A percentile compares a stretch with the other conserved stretches of the same genome.
These are phyloP conservation scores for Drosophila nigrodunni DNA, from an alignment of 1,140 invertebrate genomes.

Conservation along the genomic window DNA sequence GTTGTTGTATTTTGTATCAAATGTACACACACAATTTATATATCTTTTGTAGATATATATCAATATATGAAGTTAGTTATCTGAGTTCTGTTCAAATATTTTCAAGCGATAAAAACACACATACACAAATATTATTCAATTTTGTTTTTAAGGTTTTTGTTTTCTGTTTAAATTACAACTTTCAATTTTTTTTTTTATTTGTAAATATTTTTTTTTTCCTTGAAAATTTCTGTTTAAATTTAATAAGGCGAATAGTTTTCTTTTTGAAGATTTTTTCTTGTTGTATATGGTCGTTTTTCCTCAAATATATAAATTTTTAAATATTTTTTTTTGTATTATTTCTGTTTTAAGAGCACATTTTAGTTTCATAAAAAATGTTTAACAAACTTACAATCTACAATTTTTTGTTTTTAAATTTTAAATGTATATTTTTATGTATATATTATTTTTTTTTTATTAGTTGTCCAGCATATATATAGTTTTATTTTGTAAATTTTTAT, in stretches of 20 bases:
- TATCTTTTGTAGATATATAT: slow-evolving; percentile 33
- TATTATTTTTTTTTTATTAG: slow-evolving; percentile 27
- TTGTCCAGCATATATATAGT: slow-evolving; percentile 23
- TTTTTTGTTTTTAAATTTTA: slow-evolving; percentile 1
- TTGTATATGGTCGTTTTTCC: slow-evolving; percentile 36
- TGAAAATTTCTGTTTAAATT: slow-evolving; percentile 23
- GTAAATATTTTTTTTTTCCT: slow-evolving; percentile 23
- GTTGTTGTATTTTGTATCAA: slow-evolving; percentile 16
- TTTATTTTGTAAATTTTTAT: slow-evolving; percentile 49
- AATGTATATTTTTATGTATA: not conserved
- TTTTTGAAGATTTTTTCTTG: slow-evolving; percentile 4
- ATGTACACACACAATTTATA: slow-evolving; percentile 41
- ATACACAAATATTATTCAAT: slow-evolving; percentile 61
- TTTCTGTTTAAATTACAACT: not conserved
- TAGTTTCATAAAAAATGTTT: slow-evolving; percentile 44
- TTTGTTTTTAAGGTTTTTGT: slow-evolving; percentile 22
- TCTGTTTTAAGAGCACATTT: slow-evolving; percentile 47
- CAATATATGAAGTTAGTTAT: slow-evolving; percentile 48
- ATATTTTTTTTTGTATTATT: slow-evolving; percentile 13
- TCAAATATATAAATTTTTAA: slow-evolving; percentile 11
- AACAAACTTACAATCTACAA: slow-evolving; percentile 50
- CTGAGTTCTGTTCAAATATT: slow-evolving; percentile 42
- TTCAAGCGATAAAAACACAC: slow-evolving; percentile 73
- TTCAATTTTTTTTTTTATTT: slow-evolving; percentile 9
- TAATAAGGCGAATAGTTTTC: slow-evolving; percentile 45